Conservation (phyloP, 2,888 invertebrate genomes). For the Lutraria lutraria region DNA sequence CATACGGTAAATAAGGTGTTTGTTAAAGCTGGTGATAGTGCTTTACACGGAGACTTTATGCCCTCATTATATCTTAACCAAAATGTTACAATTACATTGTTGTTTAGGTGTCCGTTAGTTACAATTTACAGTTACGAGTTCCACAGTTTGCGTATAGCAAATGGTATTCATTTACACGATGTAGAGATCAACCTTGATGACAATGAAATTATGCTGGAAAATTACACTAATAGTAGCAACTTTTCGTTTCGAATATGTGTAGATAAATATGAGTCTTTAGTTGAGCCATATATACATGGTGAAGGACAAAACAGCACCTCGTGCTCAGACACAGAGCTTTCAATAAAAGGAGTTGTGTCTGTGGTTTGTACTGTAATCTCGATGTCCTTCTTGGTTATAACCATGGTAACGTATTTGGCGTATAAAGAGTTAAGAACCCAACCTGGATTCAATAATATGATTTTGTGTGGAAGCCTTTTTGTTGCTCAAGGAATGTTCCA, state of each 20-base stretch:
- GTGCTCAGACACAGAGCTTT: background rate
- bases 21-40: background rate
- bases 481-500: constrained; percentile 56
- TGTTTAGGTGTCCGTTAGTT: background rate
- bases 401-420: constrained; percentile 43
- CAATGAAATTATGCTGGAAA: background rate
- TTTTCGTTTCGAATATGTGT: constrained; percentile 20
- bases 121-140: background rate
- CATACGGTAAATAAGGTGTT: background rate
- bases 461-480: constrained; percentile 42
- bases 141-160: background rate
- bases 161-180: background rate
- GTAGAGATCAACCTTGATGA: background rate
- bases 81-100: background rate
- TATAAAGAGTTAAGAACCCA: constrained; percentile 55
- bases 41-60: background rate
- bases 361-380: constrained; percentile 52
- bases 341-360: constrained; percentile 51
- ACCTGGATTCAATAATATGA: constrained; percentile 62
- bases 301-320: background rate
- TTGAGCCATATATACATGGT: background rate
- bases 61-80: background rate
- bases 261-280: background rate
- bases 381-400: constrained; percentile 33
- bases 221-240: background rate